phyloP scores from a whole-genome alignment of 2,888 invertebrate genomes.

The Syritta pipiens region DNA sequence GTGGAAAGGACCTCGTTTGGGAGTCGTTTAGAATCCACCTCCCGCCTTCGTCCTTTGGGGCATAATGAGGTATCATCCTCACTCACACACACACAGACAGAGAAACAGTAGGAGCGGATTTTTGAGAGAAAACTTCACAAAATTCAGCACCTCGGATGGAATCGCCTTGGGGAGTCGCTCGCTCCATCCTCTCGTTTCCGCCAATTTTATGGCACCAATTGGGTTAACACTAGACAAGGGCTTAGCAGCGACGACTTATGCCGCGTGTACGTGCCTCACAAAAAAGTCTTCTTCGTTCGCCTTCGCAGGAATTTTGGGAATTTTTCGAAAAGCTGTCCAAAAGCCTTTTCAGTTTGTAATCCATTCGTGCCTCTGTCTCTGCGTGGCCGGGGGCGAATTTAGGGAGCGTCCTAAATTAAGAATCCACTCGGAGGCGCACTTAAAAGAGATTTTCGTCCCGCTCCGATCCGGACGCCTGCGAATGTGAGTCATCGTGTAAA shows the following conservation, averaged over 20 bases:
- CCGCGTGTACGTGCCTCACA: constrained; percentile 52
- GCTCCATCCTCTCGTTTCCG: too few species aligned
- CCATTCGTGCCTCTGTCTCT: too few species aligned
- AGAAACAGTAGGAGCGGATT: background rate
- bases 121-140: too few species aligned
- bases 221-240: constrained; percentile 20
- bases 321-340: too few species aligned
- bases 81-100: too few species aligned
- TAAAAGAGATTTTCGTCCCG: constrained; percentile 16
- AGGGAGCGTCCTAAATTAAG: constrained; percentile 28
- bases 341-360: constrained; percentile 30
- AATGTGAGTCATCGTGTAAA: constrained; percentile 35
- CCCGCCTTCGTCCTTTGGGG: constrained; percentile 6
- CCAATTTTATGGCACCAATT: constrained; percentile 47
- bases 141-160: constrained; percentile 29
- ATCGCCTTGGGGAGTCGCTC: too few species aligned
- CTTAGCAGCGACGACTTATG: constrained; percentile 56
- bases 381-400: too few species aligned
- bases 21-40: constrained; percentile 1
- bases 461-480: too few species aligned
- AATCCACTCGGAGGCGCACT: constrained; percentile 12
- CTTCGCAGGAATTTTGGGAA: too few species aligned
- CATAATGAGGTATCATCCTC: constrained; percentile 43
- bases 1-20: background rate
- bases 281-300: constrained; percentile 15